Evolutionary conservation across 2,797 vertebrate genomes (phyloP).

Genomic region (Crenichthys baileyi): DNA sequence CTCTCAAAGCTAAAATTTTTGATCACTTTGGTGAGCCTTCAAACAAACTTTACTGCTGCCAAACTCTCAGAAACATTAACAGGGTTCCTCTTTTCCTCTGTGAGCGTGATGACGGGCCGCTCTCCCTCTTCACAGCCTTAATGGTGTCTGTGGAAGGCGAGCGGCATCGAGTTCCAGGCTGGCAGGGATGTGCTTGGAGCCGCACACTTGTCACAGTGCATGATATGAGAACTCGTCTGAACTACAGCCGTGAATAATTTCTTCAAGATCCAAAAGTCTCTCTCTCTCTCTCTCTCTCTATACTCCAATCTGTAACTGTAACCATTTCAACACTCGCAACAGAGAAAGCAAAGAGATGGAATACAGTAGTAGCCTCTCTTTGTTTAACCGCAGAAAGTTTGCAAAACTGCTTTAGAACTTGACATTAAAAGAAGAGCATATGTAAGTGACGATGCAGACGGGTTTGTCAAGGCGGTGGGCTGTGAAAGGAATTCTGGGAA

Average conservation of each 20-base stretch:
- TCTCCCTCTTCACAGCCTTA: constrained; percentile 68
- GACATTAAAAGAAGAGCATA: constrained; percentile 66
- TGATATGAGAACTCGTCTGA: constrained; percentile 73
- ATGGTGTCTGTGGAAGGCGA: constrained; percentile 70
- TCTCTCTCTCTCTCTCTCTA: constrained; percentile 37
- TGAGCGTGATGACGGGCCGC: constrained; percentile 56
- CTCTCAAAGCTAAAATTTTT: constrained; percentile 54
- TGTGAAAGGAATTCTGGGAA: constrained; percentile 61
- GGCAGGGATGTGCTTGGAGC: constrained; percentile 69
- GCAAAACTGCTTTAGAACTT: constrained; percentile 71
- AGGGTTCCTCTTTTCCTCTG: constrained; percentile 62
- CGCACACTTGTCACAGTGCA: constrained; percentile 76
- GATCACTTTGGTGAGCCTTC: constrained; percentile 67
- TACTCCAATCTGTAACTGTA: constrained; percentile 54
- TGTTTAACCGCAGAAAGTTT: constrained; percentile 78
- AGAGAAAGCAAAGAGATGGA: constrained; percentile 71
- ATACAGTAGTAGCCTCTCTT: constrained; percentile 69
- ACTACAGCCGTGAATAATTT: constrained; percentile 78
- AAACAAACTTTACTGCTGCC: constrained; percentile 70
- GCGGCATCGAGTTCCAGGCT: constrained; percentile 60
- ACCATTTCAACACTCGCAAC: constrained; percentile 77
- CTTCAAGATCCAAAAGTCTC: constrained; percentile 72
- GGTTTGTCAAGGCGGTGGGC: constrained; percentile 38
- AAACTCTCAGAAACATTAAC: constrained; percentile 59
- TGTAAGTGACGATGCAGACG: constrained; percentile 53